Evolutionary conservation across 2,113 vertebrate species (phyloP), one percentile per base, ranked within the genome.

Genomic region (Callocephalon fimbriatum): DNA sequence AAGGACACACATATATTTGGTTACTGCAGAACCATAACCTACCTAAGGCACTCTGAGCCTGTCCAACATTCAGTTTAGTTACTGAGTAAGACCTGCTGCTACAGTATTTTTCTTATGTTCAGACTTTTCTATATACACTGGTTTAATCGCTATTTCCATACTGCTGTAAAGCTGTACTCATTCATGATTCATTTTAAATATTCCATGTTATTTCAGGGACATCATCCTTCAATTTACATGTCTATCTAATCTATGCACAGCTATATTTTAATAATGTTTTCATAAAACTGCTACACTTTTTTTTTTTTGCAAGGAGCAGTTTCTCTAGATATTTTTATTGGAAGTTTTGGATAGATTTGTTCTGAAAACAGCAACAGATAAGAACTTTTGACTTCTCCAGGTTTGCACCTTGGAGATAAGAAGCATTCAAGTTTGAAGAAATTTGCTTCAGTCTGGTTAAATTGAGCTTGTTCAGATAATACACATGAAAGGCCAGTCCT

Each of bases 1-100:
- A 78, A 16, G 0, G 35, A 31, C 25, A 61, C 21, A 9, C 2
- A 12, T 1, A 9, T 12, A 7, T 22, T 15, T 16, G 29, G 1
- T 20, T 65, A 38, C 19, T 37, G 26, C 48, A 68, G 86, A 85
- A 38, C 6, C 17, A 22, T 16, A 44, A 15, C 62, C 38, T 4
- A 27, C 2, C 56, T 23, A 12, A 47, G 38, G 58, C 56, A n/a
- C 38, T 16, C 42, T 8, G 59, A 66, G 67, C 51, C 54, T 44
- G 8, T 42, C 88, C 67, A 40, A 6, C 7, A 61, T 2, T 19
- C 35, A 26, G 18, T 6, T 53, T 20, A 54, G 56, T 4, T 5
- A 19, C 70, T 6, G 29, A 5, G 27, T 58, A 54, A 72, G 29
- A 25, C 16, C 29, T 32, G 32, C 70, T 74, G 35, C 72, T 66